Base-by-base conservation (phyloP, 2,888 invertebrate species). In the Melinopterus prodromus region DNA sequence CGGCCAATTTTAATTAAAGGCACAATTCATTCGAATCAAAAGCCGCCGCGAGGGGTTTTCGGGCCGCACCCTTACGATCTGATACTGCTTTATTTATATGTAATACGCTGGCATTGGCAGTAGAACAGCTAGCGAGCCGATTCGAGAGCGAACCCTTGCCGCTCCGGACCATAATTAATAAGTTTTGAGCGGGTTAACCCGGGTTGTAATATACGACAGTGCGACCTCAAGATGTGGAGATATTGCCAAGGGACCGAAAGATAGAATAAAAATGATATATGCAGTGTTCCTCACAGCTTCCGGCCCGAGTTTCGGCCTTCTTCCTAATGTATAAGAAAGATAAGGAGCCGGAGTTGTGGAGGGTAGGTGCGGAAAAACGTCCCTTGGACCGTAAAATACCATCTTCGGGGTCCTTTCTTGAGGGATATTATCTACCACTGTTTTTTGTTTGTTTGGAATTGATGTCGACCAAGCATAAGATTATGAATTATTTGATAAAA, bases 111-210 rank as follows among this genome's bases (percentile, higher is more conserved):
- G 53, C 1, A 53, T 53, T 53, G 53, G 53, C 53, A 53, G 26
- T 3, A 26, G 26, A 26, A 26, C 2, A 26, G 53, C 53, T 12
- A 53, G 53, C 7, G 12, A 53, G 53, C 12, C 53, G 53, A 53
- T 53, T 53, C 53, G 7, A 12, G 53, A 53, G 5, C 53, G 3
- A 26, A 26, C 26, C 26, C 26, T 26, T 26, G 7, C 53, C 53
- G 9, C 53, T 1, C 53, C 53, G 12, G 53, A 53, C 53, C 53
- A 53, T 53, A 53, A 53, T 53, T 53, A 53, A 53, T 53, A 53
- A 53, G 53, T 53, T 53, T 53, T 53, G 53, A 53, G 53, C 53
- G 53, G 53, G 53, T 53, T 53, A 53, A 53, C 53, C 53, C 53
- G 53, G 53, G 53, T 53, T 53, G 53, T 53, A 53, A 53, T 53